phyloP scores from a whole-genome alignment of 2,888 invertebrate species.

The Cryptocheilus praepositus region DNA sequence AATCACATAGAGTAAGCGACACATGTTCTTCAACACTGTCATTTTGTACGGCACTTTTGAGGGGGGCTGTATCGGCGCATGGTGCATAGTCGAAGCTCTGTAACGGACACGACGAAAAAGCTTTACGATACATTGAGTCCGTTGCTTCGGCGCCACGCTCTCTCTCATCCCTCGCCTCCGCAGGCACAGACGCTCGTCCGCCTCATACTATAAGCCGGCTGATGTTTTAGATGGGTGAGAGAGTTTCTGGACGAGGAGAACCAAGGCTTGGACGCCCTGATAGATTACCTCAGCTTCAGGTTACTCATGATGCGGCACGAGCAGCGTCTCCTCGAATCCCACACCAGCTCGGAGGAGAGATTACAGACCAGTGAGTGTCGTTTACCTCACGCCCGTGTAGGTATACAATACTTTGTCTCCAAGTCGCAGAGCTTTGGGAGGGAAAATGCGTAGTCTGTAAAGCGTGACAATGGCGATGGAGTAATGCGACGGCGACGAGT shows the following conservation, averaged over 20 bases:
- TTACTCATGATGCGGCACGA: constrained; percentile 96
- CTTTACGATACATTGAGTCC: background rate
- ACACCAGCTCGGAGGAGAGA: constrained; percentile 86
- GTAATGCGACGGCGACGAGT: no score
- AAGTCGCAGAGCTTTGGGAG: no score
- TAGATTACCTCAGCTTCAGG: constrained; percentile 97
- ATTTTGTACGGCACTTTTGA: no score
- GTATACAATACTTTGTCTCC: constrained; percentile 18
- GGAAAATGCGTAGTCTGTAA: no score
- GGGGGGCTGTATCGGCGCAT: no score
- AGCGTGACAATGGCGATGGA: no score
- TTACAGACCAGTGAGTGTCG: constrained; percentile 75
- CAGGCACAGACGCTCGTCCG: background rate
- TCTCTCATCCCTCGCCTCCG: background rate
- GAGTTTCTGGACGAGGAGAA: constrained; percentile 98
- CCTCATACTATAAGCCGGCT: background rate
- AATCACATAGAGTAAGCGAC: constrained; percentile 96
- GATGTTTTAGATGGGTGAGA: constrained; percentile 92
- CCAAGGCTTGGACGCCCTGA: constrained; percentile 95
- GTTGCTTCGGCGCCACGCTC: background rate
- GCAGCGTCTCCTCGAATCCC: constrained; percentile 86
- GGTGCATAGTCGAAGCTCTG: no score
- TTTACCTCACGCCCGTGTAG: background rate
- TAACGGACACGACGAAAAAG: no score
- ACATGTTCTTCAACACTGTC: constrained; percentile 1